Conservation (phyloP, 2,888 invertebrate species). For the Subacronicta megacephala region DNA sequence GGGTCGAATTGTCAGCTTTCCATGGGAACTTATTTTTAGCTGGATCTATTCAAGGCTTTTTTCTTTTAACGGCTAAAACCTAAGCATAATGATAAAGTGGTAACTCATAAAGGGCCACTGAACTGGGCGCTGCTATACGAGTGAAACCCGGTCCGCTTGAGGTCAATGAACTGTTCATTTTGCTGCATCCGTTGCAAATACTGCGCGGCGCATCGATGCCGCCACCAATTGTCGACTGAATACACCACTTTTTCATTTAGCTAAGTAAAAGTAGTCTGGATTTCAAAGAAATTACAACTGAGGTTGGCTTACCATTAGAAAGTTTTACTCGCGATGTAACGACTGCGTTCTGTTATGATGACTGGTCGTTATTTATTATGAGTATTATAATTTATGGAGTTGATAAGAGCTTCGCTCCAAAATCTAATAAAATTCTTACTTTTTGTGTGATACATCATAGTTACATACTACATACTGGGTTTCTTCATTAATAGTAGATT, state of each 20-base stretch:
- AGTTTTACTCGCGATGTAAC: conserved; percentile 66
- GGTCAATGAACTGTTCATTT: conserved; percentile 88
- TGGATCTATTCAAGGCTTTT: neutral
- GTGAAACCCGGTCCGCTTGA: conserved; percentile 86
- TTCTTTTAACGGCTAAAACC: conserved; percentile 62
- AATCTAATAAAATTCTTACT: neutral
- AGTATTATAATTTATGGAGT: conserved; percentile 25
- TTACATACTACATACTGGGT: too few species aligned
- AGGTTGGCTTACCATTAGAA: conserved; percentile 70
- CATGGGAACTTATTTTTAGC: neutral
- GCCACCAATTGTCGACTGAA: conserved; percentile 82
- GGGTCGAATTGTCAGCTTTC: neutral
- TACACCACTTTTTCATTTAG: conserved; percentile 79
- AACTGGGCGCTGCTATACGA: conserved; percentile 84
- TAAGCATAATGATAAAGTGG: conserved; percentile 65
- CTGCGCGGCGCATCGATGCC: conserved; percentile 81
- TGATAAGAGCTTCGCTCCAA: neutral
- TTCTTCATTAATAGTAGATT: too few species aligned
- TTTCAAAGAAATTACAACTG: conserved; percentile 74
- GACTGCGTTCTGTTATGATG: conserved; percentile 40
- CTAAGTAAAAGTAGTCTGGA: conserved; percentile 75
- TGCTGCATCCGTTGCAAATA: conserved; percentile 90
- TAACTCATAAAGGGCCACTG: conserved; percentile 83
- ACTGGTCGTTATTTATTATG: conserved; percentile 41
- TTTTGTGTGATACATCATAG: neutral